phyloP scores from a whole-genome alignment of 2,888 invertebrate genomes.

The Vesta saturnalis region DNA sequence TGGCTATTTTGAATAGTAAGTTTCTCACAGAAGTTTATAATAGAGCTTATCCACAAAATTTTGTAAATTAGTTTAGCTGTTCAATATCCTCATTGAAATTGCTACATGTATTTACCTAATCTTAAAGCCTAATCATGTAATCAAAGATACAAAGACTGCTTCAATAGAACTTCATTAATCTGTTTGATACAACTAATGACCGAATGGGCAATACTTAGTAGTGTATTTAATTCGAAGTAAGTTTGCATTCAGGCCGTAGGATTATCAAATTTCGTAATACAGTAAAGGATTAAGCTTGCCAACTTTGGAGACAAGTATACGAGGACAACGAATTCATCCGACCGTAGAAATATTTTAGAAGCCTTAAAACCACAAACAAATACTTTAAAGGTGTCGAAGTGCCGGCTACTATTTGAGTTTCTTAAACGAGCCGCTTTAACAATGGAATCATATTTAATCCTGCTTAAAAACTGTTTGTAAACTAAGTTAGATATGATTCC shows the following conservation, averaged over 20 bases:
- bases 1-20: no score
- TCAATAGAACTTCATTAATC: conserved; percentile 60
- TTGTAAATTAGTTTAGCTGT: background rate
- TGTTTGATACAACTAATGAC: conserved; percentile 60
- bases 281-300: conserved; percentile 28
- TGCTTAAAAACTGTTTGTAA: conserved; percentile 38
- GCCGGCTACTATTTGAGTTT: conserved; percentile 34
- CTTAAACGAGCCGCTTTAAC: conserved; percentile 32
- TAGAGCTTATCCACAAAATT: no score
- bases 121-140: conserved; percentile 55
- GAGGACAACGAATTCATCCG: conserved; percentile 22
- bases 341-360: conserved; percentile 28
- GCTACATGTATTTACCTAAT: background rate
- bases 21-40: no score
- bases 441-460: conserved; percentile 42
- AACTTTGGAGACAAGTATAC: conserved; percentile 11
- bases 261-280: conserved; percentile 55
- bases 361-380: conserved; percentile 27
- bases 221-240: conserved; percentile 57
- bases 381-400: conserved; percentile 35
- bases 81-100: background rate
- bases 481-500: conserved; percentile 41
- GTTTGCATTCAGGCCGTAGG: conserved; percentile 50
- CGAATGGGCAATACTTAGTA: conserved; percentile 55
- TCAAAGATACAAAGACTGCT: conserved; percentile 55